Evolutionary conservation across 2,888 invertebrate species (phyloP), one percentile per base, ranked within the genome.

Genomic region (Pogonocherus hispidulus): DNA sequence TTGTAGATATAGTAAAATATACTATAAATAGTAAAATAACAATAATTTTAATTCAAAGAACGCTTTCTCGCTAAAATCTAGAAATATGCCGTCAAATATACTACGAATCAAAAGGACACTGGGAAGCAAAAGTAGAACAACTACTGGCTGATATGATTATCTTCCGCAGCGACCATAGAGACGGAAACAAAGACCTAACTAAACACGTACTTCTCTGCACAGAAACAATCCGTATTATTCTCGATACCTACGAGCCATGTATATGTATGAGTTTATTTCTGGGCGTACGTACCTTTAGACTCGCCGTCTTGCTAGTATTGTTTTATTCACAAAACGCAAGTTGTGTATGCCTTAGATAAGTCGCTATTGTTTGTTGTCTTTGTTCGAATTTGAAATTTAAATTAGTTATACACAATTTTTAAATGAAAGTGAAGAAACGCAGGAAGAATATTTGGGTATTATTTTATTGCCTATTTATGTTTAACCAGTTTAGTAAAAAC

Each of bases 311-410:
- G 37, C n/a, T 37, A 11, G 41, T 9, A n/a, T 55, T 55, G 19
- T 55, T 22, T 55, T 55, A 55, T 37, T 37, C 55, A 55, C 41
- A 55, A 37, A 41, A 55, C 41, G 41, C 8, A 14, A 20, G 20
- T n/a, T 41, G 18, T 49, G 22, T 14, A 4, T 32, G 52, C 16
- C 16, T 27, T 52, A 52, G 52, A 52, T 52, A 52, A 52, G 35
- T 37, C 8, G 16, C 19, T 20, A 23, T n/a, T 54, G 9, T n/a
- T 37, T n/a, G 41, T 35, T 6, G 41, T 54, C 54, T 18, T 54
- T 54, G 54, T 54, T 32, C 2, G n/a, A 27, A 41, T 55, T 41
- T 41, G 37, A 41, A 55, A 55, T 41, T 55, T 18, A 55, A 55
- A 55, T 41, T 41, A 41, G 14, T 3, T 3, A 5, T 27, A 5